Percentiles rank a stretch among this genome's conserved stretches.
Conservation (phyloP, 2,797 vertebrate species). For the Enteromius argenteus region DNA sequence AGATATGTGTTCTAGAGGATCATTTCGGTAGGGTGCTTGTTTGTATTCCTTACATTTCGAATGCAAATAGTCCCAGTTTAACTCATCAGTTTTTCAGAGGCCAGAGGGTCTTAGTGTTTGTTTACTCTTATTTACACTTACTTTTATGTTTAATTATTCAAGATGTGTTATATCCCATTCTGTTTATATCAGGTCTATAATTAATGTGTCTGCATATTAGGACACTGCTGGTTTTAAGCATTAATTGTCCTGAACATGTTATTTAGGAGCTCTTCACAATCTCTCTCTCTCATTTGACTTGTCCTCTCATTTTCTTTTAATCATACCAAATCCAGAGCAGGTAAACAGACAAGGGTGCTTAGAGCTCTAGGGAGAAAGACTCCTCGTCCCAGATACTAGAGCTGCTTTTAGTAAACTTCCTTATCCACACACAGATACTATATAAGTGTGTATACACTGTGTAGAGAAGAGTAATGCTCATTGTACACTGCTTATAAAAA, state of each 20-base stretch:
- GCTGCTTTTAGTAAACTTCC: slow-evolving; percentile 11
- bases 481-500: slow-evolving; percentile 6
- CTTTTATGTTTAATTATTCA: slow-evolving; percentile 20
- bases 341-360: slow-evolving; percentile 21
- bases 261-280: background rate
- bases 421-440: background rate
- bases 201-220: slow-evolving; percentile 19
- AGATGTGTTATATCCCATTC: slow-evolving; percentile 8
- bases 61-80: slow-evolving; percentile 1
- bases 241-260: background rate
- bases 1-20: background rate
- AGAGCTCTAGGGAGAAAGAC: background rate
- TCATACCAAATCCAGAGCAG: slow-evolving; percentile 27
- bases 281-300: background rate
- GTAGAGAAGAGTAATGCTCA: background rate
- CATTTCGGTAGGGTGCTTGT: background rate
- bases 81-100: background rate
- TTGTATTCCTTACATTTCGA: background rate
- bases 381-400: slow-evolving; percentile 14
- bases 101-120: slow-evolving; percentile 13
- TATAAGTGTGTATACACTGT: background rate
- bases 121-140: slow-evolving; percentile 11
- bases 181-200: slow-evolving; percentile 14
- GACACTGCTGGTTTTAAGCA: background rate
- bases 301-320: slow-evolving; percentile 9